A percentile compares a stretch with the other conserved stretches of the same genome.
Evolutionary conservation across 1,140 invertebrate species (phyloP).

Genomic region (Diorhabda elongata): DNA sequence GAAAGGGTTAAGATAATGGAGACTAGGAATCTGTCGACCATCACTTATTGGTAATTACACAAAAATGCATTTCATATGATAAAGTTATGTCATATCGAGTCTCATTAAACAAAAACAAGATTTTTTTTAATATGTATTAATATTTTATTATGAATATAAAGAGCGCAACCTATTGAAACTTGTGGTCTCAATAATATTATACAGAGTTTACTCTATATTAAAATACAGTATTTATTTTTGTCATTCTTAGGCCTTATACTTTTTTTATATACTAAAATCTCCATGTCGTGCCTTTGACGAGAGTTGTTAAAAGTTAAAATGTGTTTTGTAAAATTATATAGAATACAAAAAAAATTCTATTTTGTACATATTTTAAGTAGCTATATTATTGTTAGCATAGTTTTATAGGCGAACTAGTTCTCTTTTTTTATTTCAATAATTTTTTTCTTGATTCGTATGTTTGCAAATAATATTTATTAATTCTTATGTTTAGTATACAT

Average conservation of each 20-base stretch:
- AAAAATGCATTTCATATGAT: too few relatives aligned
- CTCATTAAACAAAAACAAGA: too few relatives aligned
- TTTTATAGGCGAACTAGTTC: constrained; percentile 4
- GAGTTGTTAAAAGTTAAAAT: constrained; percentile 25
- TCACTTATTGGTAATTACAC: too few relatives aligned
- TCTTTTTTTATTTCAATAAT: neutral
- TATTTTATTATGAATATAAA: neutral
- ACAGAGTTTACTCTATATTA: constrained; percentile 2
- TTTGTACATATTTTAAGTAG: constrained; percentile 28
- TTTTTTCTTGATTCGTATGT: too few relatives aligned
- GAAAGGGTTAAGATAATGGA: too few relatives aligned
- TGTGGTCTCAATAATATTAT: constrained; percentile 29
- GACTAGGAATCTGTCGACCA: too few relatives aligned
- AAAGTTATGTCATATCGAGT: too few relatives aligned
- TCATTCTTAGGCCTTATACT: neutral
- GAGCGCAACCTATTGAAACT: constrained; percentile 3
- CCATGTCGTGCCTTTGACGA: constrained; percentile 27
- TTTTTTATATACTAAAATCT: constrained; percentile 4
- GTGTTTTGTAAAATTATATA: constrained; percentile 32
- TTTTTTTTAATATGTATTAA: neutral
- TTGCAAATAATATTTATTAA: too few relatives aligned
- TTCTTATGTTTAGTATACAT: too few relatives aligned
- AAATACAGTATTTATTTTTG: constrained; percentile 14
- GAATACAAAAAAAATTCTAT: constrained; percentile 23
- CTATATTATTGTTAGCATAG: constrained; percentile 27